Evolutionary conservation across 2,888 invertebrate genomes (phyloP), one percentile per base, ranked within the genome.

Genomic region (Drosophila subsilvestris): DNA sequence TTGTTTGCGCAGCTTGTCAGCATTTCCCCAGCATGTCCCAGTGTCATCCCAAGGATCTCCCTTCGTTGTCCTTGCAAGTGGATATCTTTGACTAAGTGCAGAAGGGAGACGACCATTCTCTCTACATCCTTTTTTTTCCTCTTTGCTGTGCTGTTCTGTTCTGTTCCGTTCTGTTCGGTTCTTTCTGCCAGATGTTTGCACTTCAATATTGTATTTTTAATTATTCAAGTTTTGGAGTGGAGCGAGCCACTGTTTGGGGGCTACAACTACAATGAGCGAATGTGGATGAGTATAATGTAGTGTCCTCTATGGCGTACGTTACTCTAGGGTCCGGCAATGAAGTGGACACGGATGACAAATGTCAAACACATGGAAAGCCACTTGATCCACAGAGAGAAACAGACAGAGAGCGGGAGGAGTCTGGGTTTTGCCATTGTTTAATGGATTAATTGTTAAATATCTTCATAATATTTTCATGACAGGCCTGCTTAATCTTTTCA

Each of bases 1-100:
- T 79, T 84, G 81, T 81, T 84, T 82, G 85, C 75, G 65, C 79
- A 84, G 81, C 85, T 80, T 82, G 81, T 76, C 79, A 78, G 76
- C 79, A 76, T 66, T 75, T 70, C 67, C 63, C 32, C 37, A 7
- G n/a, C 37, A 37, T 37, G 37, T 37, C 14, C 37, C 74, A 75
- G 65, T 76, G 80, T 49, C 27, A 49, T 73, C 80, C 29, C 47
- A 61, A 55, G 58, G 65, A 47, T 63, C 32, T 20, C 37, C 45
- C n/a, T 20, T 17, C 48, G 29, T 47, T 50, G 43, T 50, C 56
- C 67, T 37, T 75, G 82, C 77, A 80, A 82, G 79, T 82, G 81
- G 81, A 83, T 80, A 81, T 83, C 81, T 80, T 78, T 75, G 77
- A 76, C 68, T 80, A 81, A 80, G 84, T 80, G 80, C 79, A 74